phyloP scores from a whole-genome alignment of 2,888 invertebrate genomes.

The Polymixis lichenea region DNA sequence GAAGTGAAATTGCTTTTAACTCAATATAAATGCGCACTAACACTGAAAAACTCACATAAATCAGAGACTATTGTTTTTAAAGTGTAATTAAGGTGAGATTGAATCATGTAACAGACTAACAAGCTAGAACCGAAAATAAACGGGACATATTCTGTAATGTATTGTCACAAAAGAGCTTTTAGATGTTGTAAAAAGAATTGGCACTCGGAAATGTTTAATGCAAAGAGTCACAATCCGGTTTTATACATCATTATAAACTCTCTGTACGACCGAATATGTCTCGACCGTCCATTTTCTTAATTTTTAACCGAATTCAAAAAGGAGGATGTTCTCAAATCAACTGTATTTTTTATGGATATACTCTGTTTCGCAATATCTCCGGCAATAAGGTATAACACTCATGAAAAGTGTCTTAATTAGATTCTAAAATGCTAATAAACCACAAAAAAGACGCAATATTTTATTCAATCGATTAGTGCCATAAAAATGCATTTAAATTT shows the following conservation, averaged over 20 bases:
- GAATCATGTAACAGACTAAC: slow-evolving; percentile 49
- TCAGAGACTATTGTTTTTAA: slow-evolving; percentile 49
- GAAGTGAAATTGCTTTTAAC: slow-evolving; percentile 68
- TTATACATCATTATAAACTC: slow-evolving; percentile 29
- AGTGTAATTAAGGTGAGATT: slow-evolving; percentile 52
- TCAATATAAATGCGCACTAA: slow-evolving; percentile 56
- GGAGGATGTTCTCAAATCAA: no score
- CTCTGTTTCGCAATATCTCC: no score
- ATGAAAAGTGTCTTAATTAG: no score
- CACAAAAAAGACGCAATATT: no score
- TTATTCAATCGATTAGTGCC: no score
- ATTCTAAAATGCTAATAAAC: no score
- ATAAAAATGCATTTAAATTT: no score
- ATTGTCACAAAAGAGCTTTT: slow-evolving; percentile 45
- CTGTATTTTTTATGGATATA: no score
- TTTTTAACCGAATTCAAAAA: background rate
- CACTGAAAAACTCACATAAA: slow-evolving; percentile 54
- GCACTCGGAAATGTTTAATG: slow-evolving; percentile 50
- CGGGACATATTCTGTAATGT: slow-evolving; percentile 27
- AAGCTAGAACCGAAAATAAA: slow-evolving; percentile 50
- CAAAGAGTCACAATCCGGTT: slow-evolving; percentile 45
- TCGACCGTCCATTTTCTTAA: background rate
- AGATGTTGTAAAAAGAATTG: slow-evolving; percentile 49
- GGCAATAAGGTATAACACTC: no score
- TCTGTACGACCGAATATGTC: slow-evolving; percentile 40